Evolutionary conservation across 2,113 vertebrate species (phyloP).

Genomic region (Takifugu flavidus): DNA sequence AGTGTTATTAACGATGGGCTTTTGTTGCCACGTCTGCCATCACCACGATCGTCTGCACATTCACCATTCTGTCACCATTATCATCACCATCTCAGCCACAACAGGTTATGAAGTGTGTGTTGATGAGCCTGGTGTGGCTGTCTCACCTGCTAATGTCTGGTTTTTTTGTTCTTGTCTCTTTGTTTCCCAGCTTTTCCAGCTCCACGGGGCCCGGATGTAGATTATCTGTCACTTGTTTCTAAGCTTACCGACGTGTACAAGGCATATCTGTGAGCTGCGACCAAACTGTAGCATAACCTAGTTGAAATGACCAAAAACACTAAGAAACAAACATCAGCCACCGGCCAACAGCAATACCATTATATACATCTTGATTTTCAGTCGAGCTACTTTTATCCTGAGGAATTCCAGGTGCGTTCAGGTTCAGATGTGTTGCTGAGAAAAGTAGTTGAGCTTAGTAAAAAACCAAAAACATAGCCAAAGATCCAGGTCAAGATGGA

Average conservation of each 20-base stretch:
- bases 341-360: slow-evolving; percentile 13
- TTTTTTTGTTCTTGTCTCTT: slow-evolving; percentile 17
- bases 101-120: not conserved
- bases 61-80: slow-evolving; percentile 43
- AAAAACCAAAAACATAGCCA: slow-evolving; percentile 32
- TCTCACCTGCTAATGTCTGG: slow-evolving; percentile 9
- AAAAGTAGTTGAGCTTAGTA: slow-evolving; percentile 55
- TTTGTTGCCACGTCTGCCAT: slow-evolving; percentile 16
- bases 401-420: slow-evolving; percentile 2
- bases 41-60: slow-evolving; percentile 6
- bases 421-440: slow-evolving; percentile 21
- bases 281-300: slow-evolving; percentile 33
- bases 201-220: slow-evolving; percentile 79
- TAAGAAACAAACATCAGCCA: not conserved
- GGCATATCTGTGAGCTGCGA: slow-evolving; percentile 20
- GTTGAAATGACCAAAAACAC: slow-evolving; percentile 16
- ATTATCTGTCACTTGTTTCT: slow-evolving; percentile 31
- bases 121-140: too few relatives aligned
- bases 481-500: slow-evolving; percentile 48
- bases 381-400: not conserved
- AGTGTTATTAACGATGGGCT: too few relatives aligned
- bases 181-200: slow-evolving; percentile 75
- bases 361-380: slow-evolving; percentile 3
- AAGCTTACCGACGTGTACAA: slow-evolving; percentile 18
- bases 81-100: not conserved